Evolutionary conservation across 2,797 vertebrate genomes (phyloP).

Genomic region (Aplochiton taeniatus): DNA sequence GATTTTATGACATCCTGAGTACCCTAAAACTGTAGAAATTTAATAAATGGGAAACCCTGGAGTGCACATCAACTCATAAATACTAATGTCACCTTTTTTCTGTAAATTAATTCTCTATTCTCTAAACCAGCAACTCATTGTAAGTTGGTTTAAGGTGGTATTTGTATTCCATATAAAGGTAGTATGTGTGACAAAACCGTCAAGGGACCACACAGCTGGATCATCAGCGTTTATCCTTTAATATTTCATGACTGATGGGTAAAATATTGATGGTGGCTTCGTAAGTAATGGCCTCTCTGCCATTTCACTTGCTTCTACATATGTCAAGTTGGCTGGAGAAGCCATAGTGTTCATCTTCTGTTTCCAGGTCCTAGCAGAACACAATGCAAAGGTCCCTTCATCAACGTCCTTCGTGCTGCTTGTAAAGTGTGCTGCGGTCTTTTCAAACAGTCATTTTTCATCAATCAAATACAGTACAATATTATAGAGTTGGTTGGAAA

Average conservation of each 20-base stretch:
- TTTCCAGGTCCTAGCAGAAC: conserved; percentile 14
- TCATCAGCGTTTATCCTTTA: conserved; percentile 74
- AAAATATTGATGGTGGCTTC: conserved; percentile 81
- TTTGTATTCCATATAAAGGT: no score
- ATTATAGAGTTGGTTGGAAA: no score
- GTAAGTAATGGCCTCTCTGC: conserved; percentile 75
- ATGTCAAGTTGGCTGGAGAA: conserved; percentile 69
- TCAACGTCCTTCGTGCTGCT: background rate
- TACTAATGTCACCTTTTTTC: no score
- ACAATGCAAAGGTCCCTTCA: background rate
- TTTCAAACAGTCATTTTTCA: background rate
- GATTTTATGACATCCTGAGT: no score
- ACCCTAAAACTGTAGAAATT: no score
- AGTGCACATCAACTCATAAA: no score
- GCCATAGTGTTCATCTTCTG: conserved; percentile 42
- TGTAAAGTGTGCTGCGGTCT: background rate
- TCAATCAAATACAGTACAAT: no score
- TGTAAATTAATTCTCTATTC: no score
- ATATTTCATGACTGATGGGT: conserved; percentile 80
- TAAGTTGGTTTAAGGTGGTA: no score
- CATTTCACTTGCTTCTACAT: conserved; percentile 72
- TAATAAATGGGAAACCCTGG: no score
- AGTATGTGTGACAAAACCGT: no score
- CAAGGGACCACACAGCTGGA: conserved; percentile 77
- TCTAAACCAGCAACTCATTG: no score